A percentile compares a stretch with the other conserved stretches of the same genome.
Evolutionary conservation across 2,113 vertebrate genomes (phyloP).

Genomic region (Scolopax mira): DNA sequence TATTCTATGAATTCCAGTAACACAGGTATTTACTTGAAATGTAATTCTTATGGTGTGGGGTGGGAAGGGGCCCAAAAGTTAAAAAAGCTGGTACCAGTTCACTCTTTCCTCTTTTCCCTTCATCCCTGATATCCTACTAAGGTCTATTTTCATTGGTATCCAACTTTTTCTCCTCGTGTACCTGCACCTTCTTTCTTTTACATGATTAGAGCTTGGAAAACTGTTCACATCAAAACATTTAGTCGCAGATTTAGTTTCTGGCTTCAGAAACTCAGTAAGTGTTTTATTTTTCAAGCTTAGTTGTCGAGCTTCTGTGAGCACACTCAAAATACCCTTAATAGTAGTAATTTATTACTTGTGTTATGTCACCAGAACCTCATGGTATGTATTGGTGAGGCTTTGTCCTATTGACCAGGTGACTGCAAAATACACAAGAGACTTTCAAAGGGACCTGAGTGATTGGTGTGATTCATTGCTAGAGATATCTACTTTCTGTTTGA

Average conservation of each 20-base stretch:
- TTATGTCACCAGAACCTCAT: neutral
- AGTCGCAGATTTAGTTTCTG: neutral
- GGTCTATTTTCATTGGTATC: neutral
- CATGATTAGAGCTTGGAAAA: neutral
- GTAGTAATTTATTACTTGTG: neutral
- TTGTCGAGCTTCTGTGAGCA: neutral
- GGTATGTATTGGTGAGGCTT: neutral
- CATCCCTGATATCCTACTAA: neutral
- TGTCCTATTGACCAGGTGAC: neutral
- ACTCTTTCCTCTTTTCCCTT: neutral
- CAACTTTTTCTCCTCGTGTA: neutral
- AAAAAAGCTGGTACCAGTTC: neutral
- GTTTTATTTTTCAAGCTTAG: neutral
- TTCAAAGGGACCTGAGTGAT: neutral
- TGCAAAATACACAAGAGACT: neutral
- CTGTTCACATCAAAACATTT: neutral
- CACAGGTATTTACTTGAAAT: neutral
- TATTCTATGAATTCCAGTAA: neutral
- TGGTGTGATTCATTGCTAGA: neutral
- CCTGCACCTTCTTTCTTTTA: neutral
- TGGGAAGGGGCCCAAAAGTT: neutral
- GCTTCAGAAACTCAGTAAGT: neutral
- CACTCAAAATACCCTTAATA: neutral
- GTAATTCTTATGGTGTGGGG: neutral
- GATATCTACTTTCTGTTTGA: neutral